Conservation (phyloP, 2,888 invertebrate species). For the Epinotia bilunana region DNA sequence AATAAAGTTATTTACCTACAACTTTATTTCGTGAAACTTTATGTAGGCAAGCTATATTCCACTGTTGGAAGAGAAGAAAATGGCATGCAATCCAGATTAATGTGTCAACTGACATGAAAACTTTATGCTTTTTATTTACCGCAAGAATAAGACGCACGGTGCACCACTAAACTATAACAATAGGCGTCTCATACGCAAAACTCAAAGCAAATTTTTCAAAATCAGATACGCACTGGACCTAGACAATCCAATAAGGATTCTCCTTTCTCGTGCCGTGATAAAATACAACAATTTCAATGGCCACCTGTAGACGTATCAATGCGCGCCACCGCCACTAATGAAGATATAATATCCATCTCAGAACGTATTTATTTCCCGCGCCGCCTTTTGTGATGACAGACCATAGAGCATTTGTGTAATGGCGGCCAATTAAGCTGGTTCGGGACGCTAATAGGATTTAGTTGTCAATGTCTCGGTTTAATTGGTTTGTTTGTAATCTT, state of each 20-base stretch:
- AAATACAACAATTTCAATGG: slow-evolving; percentile 82
- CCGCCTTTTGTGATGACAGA: slow-evolving; percentile 78
- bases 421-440: slow-evolving; percentile 78
- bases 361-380: slow-evolving; percentile 78
- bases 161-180: too few species aligned
- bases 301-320: slow-evolving; percentile 82
- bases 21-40: too few species aligned
- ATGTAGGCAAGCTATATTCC: too few species aligned
- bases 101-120: too few species aligned
- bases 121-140: too few species aligned
- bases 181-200: slow-evolving; percentile 20
- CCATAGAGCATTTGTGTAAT: slow-evolving; percentile 76
- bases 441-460: slow-evolving; percentile 78
- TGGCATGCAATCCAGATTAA: too few species aligned
- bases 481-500: slow-evolving; percentile 79
- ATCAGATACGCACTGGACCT: slow-evolving; percentile 40
- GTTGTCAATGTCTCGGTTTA: slow-evolving; percentile 79
- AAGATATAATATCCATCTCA: slow-evolving; percentile 83
- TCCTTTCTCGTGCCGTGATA: slow-evolving; percentile 67
- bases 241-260: slow-evolving; percentile 67
- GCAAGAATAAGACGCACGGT: too few species aligned
- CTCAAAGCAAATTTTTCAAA: slow-evolving; percentile 32
- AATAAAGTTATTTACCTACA: too few species aligned
- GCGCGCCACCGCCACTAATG: slow-evolving; percentile 77
- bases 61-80: too few species aligned